These are phyloP conservation scores for Rhagologus leucostigma DNA, from an alignment of 2,113 vertebrate genomes.

Conservation along the genomic window DNA sequence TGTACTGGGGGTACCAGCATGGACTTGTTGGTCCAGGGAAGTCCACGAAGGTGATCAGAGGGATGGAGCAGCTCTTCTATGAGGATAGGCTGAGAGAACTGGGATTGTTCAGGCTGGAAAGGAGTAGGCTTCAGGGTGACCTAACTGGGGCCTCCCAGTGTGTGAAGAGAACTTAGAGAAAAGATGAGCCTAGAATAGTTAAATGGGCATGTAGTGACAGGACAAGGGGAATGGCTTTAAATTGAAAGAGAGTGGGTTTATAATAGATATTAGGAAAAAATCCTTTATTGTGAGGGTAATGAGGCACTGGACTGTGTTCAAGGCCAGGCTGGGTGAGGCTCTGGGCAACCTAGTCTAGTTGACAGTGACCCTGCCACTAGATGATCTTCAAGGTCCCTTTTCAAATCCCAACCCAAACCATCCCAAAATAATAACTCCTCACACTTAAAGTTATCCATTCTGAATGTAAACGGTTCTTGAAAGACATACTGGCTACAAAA, in stretches of 20 bases:
- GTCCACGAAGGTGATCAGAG: not conserved
- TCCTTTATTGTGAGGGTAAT: not conserved
- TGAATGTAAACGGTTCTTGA: not conserved
- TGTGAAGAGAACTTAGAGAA: not conserved
- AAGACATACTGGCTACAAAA: not conserved
- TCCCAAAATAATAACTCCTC: not conserved
- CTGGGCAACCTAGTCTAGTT: not conserved
- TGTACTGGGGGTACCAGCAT: too few relatives aligned
- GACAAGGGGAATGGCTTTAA: not conserved
- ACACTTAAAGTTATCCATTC: not conserved
- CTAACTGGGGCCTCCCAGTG: not conserved
- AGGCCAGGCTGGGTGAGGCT: too few relatives aligned
- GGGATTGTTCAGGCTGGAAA: not conserved
- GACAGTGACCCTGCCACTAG: not conserved
- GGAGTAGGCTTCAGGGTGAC: not conserved
- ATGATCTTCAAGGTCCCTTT: not conserved
- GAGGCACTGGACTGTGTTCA: not conserved
- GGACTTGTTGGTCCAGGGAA: not conserved
- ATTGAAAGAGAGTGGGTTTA: not conserved
- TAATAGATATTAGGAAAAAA: not conserved
- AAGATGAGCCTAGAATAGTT: not conserved
- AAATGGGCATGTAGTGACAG: not conserved
- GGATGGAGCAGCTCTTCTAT: not conserved
- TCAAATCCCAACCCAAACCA: not conserved
- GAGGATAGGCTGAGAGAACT: not conserved